Evolutionary conservation across 2,797 vertebrate species (phyloP).

Genomic region (Sebastes reedi): DNA sequence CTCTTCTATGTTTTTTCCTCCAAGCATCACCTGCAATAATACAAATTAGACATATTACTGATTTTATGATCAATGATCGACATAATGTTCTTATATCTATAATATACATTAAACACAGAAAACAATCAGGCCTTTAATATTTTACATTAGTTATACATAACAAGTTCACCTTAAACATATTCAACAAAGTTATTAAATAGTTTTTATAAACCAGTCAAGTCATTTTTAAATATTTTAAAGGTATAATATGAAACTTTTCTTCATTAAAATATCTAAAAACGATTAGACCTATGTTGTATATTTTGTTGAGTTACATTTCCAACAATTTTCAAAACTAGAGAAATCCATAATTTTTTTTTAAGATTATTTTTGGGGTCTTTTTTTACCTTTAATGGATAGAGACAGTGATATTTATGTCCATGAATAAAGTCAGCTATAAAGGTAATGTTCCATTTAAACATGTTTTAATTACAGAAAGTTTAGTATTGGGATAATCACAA

Average conservation of each 20-base stretch:
- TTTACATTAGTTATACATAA: not conserved
- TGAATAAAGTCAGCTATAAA: not conserved
- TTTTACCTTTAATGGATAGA: too few relatives aligned
- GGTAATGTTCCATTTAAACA: not conserved
- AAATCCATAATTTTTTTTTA: too few relatives aligned
- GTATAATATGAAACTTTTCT: not conserved
- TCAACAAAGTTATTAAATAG: not conserved
- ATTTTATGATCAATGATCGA: not conserved
- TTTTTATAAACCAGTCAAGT: not conserved
- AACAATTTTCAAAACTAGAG: not conserved
- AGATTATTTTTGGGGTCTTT: too few relatives aligned
- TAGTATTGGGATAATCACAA: not conserved
- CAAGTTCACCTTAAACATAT: not conserved
- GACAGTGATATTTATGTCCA: too few relatives aligned
- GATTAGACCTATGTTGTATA: too few relatives aligned
- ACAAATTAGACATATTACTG: not conserved
- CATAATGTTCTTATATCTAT: not conserved
- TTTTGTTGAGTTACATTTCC: too few relatives aligned
- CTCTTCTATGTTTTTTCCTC: slow-evolving; percentile 97
- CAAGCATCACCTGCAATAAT: slow-evolving; percentile 90
- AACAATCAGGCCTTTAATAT: not conserved
- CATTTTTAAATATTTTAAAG: too few relatives aligned
- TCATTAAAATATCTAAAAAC: not conserved
- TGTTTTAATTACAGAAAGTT: not conserved
- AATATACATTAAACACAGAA: not conserved